Base-by-base conservation (phyloP, 1,140 invertebrate species). In the Lanistes nyassanus region DNA sequence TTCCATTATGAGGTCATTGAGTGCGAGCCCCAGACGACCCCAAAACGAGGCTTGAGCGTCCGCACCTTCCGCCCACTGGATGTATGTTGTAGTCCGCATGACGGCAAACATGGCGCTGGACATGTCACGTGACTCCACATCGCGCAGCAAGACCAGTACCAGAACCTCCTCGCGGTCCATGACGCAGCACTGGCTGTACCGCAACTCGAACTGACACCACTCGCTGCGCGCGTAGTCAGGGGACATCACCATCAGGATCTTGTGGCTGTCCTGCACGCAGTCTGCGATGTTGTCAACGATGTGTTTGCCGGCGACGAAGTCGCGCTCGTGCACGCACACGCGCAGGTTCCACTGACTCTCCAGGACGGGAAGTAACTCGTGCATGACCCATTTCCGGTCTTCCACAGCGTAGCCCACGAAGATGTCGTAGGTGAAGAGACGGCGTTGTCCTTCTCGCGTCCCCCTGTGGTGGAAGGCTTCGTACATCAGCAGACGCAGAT, bases 181-280 rank as follows among this genome's bases (percentile, higher is more conserved):
- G 16, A 80, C 47, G 39, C 74, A 73, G 26, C 75, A 56, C 68
- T 70, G 68, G 23, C 74, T 76, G 19, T 82, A 82, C 74, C 92
- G 90, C 9, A 91, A 91, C 84, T 85, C 83, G 71, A 82, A 82
- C 42, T 78, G 71, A 71, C 83, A 85, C 84, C 84, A 85, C 34
- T 82, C 55, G 51, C 80, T 82, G 60, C 76, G 67, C 11, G 81
- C 70, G 65, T 83, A 84, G 21, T 67, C 66, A 21, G 80, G 74
- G 9, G 82, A 80, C 26, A 86, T 29, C 23, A 86, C 70, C 16
- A 82, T 51, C n/a, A 87, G 47, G n/a, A 81, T 79, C 23, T 76
- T 71, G 55, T 75, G 58, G 60, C 84, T 84, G 37, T 65, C 62
- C 13, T 80, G 73, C 55, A 87, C 82, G 31, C 73, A 74, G 19